Evolutionary conservation across 2,888 invertebrate species (phyloP).

Genomic region (Nymphalis polychloros): DNA sequence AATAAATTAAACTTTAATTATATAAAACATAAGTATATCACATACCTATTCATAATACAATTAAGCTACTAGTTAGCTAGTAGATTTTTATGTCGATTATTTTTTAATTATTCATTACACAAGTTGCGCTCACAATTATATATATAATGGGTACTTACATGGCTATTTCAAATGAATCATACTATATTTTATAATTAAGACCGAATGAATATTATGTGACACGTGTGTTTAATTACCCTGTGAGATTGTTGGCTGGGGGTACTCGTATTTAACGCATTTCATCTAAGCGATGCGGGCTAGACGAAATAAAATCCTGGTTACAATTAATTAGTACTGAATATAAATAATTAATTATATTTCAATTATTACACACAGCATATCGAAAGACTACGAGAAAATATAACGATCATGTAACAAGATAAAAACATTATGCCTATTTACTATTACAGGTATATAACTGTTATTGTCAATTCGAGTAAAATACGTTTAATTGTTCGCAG

Average conservation of each 20-base stretch:
- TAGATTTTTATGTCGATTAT: too few species aligned
- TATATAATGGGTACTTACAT: neutral
- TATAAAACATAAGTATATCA: too few species aligned
- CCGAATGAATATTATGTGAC: slow-evolving; percentile 34
- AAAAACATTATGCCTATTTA: too few species aligned
- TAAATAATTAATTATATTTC: slow-evolving; percentile 12
- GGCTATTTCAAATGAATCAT: slow-evolving; percentile 1
- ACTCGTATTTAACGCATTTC: slow-evolving; percentile 24
- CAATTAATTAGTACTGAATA: slow-evolving; percentile 1
- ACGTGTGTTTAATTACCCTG: slow-evolving; percentile 41
- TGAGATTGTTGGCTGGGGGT: slow-evolving; percentile 38
- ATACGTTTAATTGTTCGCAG: too few species aligned
- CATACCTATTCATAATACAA: too few species aligned
- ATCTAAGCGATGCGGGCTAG: slow-evolving; percentile 29
- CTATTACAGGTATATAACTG: too few species aligned
- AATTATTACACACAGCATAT: neutral
- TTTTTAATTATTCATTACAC: too few species aligned
- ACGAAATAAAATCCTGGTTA: slow-evolving; percentile 12
- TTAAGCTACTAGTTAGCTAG: too few species aligned
- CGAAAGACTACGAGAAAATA: too few species aligned
- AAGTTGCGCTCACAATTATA: neutral
- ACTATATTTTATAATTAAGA: slow-evolving; percentile 18
- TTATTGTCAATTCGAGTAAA: too few species aligned
- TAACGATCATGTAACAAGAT: too few species aligned
- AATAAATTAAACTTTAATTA: too few species aligned